Base-by-base conservation (phyloP, 2,888 invertebrate species). In the Spodoptera exigua region DNA sequence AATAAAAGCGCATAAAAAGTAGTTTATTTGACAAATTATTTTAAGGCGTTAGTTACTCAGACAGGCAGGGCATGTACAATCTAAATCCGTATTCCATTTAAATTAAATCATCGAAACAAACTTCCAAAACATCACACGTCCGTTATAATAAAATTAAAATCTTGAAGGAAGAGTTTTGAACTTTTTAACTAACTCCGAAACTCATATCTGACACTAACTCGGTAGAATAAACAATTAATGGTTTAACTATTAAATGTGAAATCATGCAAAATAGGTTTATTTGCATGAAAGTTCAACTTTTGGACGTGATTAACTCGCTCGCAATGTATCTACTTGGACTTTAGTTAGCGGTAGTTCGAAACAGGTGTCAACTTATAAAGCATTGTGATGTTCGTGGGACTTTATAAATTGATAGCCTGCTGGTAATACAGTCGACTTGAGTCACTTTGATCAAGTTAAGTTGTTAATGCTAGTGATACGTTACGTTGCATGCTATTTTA, bases 211-310 rank as follows among this genome's bases (percentile, higher is more conserved):
- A 63, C 55, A 21, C 18, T 36, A 48, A 49, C 65, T 55, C 45
- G 56, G 56, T 46, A 46, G 64, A 70, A 70, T 64, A 66, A 70
- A 70, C 70, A 70, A 69, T 63, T 53, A 65, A 70, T 44, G 44
- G 45, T 36, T 55, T 49, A 44, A 70, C 48, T 63, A 65, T 65
- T 70, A 39, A 71, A 71, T 71, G 72, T 21, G 59, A 66, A 67
- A 67, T 71, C 21, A 71, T 71, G 67, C 72, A 58, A 67, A 27
- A 58, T 65, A 56, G 17, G 48, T 64, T 66, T 21, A 55, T 66
- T 66, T 48, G 27, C 40, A 40, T 52, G 49, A 71, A 66, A 67
- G 67, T 69, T 57, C 10, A 18, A 36, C 69, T 47, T 69, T 61
- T 69, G 45, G 49, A 43, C 69, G 56, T 57, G 46, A 61, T 51